Evolutionary conservation across 2,797 vertebrate genomes (phyloP), one percentile per base, ranked within the genome.

Genomic region (Spheniscus humboldti): DNA sequence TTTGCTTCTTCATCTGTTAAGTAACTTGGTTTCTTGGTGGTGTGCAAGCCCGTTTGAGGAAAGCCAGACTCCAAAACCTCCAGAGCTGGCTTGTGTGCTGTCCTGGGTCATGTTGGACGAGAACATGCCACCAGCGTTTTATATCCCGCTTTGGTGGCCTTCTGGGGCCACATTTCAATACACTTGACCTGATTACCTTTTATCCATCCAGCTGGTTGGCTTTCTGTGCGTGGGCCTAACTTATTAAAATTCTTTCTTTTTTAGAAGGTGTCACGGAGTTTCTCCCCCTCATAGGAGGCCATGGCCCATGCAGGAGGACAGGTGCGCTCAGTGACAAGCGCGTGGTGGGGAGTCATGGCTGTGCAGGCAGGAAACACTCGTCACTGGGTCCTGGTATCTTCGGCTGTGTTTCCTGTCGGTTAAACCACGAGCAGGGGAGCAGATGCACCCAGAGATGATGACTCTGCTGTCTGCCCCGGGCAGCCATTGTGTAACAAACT

Each of bases 381-480:
- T 92, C 79, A 10, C 96, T 95, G 96, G 57, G 95, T 69, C 92
- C 85, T 77, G 31, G 7, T 97, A 94, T 97, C 98, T 97, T 55
- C 1, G 37, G 69, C 96, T 95, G 79, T 53, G 97, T 96, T 98
- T 98, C 98, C 98, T 98, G 98, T 98, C 98, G 96, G 98, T 98
- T 98, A 98, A 98, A 98, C 98, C 98, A 97, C 98, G 64, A 97
- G 91, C 96, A 72, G 96, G 63, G 94, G 96, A 98, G 98, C 97
- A 98, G 98, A 98, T 98, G 98, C 96, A 84, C 97, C 92, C 66
- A 30, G 94, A 77, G 93, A 60, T 93, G 96, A 57, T 79, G 10
- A 17, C 80, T 90, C 60, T 3, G 30, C 78, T 62, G 93, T 94
- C 97, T 31, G 77, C 79, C 78, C 77, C 10, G 1, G 82, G 92